These are phyloP conservation scores for Candoia aspera DNA, from an alignment of 2,113 vertebrate genomes.

Conservation along the genomic window DNA sequence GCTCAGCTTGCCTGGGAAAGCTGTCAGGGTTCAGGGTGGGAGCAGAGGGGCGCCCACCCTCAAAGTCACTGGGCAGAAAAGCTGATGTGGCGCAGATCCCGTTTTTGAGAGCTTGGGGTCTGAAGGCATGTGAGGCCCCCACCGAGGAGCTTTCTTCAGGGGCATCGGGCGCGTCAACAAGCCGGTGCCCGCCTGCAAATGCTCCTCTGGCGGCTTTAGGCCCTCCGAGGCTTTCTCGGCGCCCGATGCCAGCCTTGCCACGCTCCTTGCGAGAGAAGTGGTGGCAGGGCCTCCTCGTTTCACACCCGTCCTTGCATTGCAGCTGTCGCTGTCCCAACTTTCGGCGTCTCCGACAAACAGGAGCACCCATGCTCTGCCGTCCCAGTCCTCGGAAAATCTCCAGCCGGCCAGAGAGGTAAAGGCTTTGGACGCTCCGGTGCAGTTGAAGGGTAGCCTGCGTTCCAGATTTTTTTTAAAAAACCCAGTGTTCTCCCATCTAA, in stretches of 20 bases:
- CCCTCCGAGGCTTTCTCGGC: no score
- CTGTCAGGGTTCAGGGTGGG: background rate
- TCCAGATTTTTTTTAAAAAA: background rate
- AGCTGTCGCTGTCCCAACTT: constrained; percentile 90
- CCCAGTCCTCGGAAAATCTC: constrained; percentile 71
- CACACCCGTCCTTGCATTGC: constrained; percentile 37
- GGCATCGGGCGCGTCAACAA: no score
- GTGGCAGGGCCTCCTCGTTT: accelerated
- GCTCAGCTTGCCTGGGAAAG: background rate
- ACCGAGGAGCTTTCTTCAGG: no score
- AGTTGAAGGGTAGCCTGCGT: no score
- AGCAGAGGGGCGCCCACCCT: background rate
- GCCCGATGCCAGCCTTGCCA: no score
- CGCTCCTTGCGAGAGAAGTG: background rate
- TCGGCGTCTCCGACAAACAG: constrained; percentile 69
- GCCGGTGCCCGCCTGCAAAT: no score
- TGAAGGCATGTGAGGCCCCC: no score
- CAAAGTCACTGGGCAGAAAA: background rate
- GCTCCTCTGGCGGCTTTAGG: background rate
- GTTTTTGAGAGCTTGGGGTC: background rate
- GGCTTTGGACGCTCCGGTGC: background rate
- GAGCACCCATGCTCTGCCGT: constrained; percentile 56
- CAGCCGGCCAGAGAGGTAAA: constrained; percentile 71
- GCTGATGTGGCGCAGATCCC: background rate
- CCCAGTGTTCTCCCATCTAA: no score